These are phyloP conservation scores for Lamellibrachia columna DNA, from an alignment of 2,888 invertebrate genomes.

Conservation along the genomic window DNA sequence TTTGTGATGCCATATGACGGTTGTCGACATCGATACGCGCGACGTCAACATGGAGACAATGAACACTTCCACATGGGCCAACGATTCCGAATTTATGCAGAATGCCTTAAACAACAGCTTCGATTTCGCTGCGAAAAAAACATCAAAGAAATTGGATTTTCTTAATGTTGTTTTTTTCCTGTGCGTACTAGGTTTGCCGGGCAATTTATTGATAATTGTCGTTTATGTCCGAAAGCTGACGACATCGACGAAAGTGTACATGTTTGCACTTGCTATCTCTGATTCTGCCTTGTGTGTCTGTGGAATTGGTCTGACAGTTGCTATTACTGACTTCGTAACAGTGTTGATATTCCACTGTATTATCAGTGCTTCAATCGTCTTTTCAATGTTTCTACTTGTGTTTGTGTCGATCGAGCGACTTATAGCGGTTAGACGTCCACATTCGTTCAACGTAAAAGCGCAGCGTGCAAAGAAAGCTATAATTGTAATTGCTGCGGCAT, in stretches of 20 bases:
- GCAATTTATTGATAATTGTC: neutral
- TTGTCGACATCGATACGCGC: neutral
- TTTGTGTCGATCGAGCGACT: neutral
- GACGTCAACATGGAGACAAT: neutral
- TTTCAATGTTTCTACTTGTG: neutral
- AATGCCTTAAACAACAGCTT: neutral
- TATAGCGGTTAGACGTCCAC: neutral
- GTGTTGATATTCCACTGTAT: neutral
- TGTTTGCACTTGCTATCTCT: neutral
- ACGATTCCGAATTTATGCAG: neutral
- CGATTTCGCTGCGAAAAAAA: neutral
- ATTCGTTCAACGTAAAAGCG: neutral
- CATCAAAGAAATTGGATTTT: neutral
- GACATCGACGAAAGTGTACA: neutral
- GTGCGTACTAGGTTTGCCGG: neutral
- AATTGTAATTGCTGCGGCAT: neutral
- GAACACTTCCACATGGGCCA: neutral
- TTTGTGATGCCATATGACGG: neutral
- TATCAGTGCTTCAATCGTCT: neutral
- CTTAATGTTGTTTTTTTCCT: neutral
- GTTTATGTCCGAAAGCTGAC: neutral
- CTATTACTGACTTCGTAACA: neutral
- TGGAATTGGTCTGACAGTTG: neutral
- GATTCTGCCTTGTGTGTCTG: neutral
- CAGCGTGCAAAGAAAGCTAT: neutral